These are phyloP conservation scores for Agrotis puta DNA, from an alignment of 2,888 invertebrate genomes.

Conservation along the genomic window DNA sequence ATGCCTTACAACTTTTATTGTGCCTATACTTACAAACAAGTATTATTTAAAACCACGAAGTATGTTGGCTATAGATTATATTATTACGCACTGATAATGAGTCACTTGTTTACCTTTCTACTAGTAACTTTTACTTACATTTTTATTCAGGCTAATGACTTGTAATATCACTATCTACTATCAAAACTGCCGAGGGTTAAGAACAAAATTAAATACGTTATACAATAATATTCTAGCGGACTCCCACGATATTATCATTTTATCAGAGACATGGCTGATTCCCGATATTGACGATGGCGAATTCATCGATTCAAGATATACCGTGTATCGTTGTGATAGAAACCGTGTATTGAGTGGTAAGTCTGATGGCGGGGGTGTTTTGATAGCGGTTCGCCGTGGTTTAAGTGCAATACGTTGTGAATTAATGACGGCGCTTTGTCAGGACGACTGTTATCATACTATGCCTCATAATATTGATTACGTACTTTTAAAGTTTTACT, in stretches of 20 bases:
- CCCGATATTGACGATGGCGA: not conserved
- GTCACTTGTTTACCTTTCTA: not conserved
- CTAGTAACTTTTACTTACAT: not conserved
- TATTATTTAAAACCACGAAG: no score
- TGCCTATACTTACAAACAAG: no score
- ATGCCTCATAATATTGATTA: no score
- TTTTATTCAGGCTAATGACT: not conserved
- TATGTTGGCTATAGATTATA: no score
- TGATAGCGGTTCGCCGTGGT: not conserved
- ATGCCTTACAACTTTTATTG: no score
- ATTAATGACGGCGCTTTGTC: not conserved
- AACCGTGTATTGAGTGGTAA: not conserved
- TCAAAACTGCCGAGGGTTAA: no score
- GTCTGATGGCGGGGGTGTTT: conserved; percentile 2
- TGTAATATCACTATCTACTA: not conserved
- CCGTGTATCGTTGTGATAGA: conserved; percentile 1
- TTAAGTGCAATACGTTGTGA: not conserved
- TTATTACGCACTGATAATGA: no score
- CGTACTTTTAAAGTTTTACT: no score
- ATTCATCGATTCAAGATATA: not conserved
- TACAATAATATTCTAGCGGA: conserved; percentile 12
- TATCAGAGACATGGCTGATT: conserved; percentile 8
- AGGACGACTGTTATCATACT: no score
- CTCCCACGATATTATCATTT: not conserved
- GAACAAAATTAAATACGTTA: not conserved